A percentile compares a stretch with the other conserved stretches of the same genome.
These are phyloP conservation scores for Melitaea cinxia DNA, from an alignment of 1,140 invertebrate species.

Conservation along the genomic window DNA sequence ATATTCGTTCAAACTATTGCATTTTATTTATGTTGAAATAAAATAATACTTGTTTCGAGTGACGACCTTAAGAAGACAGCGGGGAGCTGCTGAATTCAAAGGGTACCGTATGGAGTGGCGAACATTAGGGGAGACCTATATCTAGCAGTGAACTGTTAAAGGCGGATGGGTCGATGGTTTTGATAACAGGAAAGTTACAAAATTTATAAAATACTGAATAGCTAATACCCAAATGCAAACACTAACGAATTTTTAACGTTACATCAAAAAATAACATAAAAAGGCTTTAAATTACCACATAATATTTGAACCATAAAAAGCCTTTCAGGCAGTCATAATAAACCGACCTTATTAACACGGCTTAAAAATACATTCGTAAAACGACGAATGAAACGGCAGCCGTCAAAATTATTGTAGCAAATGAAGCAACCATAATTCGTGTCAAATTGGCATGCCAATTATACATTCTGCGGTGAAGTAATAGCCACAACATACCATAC, in stretches of 20 bases:
- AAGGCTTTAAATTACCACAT: slow-evolving; percentile 17
- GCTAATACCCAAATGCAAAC: neutral
- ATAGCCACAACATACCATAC: slow-evolving; percentile 34
- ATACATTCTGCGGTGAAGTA: slow-evolving; percentile 47
- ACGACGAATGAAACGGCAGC: slow-evolving; percentile 35
- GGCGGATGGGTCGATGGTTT: too few species aligned
- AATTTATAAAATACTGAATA: neutral
- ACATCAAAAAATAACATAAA: neutral
- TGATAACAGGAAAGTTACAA: too few species aligned
- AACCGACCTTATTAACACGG: slow-evolving; percentile 26
- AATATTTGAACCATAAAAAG: slow-evolving; percentile 17
- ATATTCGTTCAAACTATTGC: too few species aligned
- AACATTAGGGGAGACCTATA: too few species aligned
- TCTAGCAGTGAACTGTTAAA: too few species aligned
- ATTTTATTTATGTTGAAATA: too few species aligned
- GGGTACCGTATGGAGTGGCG: too few species aligned
- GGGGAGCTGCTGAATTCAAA: too few species aligned
- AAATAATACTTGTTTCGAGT: too few species aligned
- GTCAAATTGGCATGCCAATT: slow-evolving; percentile 50
- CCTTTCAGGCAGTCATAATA: slow-evolving; percentile 15
- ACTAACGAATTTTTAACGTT: neutral
- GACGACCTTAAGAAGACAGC: too few species aligned
- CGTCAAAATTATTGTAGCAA: slow-evolving; percentile 44
- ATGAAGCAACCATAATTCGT: slow-evolving; percentile 50
- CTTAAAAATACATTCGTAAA: slow-evolving; percentile 42